These are phyloP conservation scores for Psittacula cyanocephala DNA, from an alignment of 2,113 vertebrate species.

Conservation along the genomic window DNA sequence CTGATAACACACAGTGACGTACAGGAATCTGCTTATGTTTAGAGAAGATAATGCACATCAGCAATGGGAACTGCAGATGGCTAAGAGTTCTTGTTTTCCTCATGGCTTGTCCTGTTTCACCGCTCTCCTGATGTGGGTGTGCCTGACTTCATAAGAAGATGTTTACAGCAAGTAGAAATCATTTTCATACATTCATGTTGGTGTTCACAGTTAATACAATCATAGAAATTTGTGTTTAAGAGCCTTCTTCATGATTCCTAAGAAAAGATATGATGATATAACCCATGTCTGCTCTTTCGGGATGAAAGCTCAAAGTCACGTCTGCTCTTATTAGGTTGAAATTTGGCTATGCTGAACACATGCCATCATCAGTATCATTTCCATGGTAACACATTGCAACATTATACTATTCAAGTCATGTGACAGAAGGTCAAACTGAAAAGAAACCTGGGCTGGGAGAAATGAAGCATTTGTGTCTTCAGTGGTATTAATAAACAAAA, in stretches of 20 bases:
- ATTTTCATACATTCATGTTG: neutral
- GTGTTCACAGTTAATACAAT: neutral
- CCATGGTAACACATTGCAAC: conserved; percentile 48
- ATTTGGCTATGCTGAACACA: conserved; percentile 53
- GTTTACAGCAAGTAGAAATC: neutral
- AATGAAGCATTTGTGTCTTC: neutral
- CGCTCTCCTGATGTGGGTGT: neutral
- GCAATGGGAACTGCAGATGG: neutral
- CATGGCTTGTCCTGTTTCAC: neutral
- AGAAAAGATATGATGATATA: neutral
- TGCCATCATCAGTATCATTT: conserved; percentile 41
- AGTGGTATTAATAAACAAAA: conserved; percentile 46
- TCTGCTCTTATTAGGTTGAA: conserved; percentile 52
- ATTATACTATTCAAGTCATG: conserved; percentile 23
- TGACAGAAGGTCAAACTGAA: conserved; percentile 46
- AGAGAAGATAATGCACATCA: neutral
- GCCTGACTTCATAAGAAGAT: neutral
- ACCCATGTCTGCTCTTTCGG: neutral
- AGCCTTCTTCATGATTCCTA: neutral
- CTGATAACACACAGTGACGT: neutral
- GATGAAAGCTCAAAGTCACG: neutral
- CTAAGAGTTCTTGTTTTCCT: conserved; percentile 21
- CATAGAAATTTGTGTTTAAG: neutral
- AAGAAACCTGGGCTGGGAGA: conserved; percentile 40
- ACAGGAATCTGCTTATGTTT: conserved; percentile 25